These are phyloP conservation scores for Zhuqinia jingwanae DNA, from an alignment of 2,888 invertebrate species.

Conservation along the genomic window DNA sequence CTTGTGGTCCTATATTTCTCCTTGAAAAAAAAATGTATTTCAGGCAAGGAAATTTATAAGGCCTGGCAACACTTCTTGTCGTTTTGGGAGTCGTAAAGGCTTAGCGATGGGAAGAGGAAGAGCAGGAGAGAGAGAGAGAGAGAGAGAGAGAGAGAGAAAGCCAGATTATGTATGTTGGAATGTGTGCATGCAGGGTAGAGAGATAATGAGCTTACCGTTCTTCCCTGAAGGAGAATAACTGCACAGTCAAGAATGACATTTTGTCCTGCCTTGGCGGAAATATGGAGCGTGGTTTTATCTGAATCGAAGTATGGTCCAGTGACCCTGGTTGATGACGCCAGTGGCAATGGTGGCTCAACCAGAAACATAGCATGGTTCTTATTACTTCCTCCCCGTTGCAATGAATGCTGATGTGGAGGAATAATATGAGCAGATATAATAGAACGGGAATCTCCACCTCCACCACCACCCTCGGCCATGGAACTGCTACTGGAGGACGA, in stretches of 20 bases:
- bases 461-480: constrained; percentile 8
- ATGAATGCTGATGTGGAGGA: not conserved
- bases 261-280: constrained; percentile 84
- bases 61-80: no score
- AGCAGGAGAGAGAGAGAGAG: not conserved
- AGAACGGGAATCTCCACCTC: constrained; percentile 24
- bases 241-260: constrained; percentile 84
- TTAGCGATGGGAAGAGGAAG: not conserved
- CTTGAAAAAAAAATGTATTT: no score
- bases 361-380: constrained; percentile 39
- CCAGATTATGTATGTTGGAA: no score
- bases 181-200: not conserved
- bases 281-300: constrained; percentile 83
- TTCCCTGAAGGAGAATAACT: constrained; percentile 84
- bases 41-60: no score
- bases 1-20: no score
- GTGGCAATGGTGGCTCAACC: constrained; percentile 49
- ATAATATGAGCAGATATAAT: constrained; percentile 25
- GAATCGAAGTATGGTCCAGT: constrained; percentile 84
- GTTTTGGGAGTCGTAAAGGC: no score
- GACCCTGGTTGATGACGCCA: constrained; percentile 69
- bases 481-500: no score
- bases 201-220: constrained; percentile 82
- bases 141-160: not conserved
- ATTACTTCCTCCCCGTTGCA: not conserved